Evolutionary conservation across 2,888 invertebrate genomes (phyloP), one percentile per base, ranked within the genome.

Genomic region (Sympetrum striolatum): DNA sequence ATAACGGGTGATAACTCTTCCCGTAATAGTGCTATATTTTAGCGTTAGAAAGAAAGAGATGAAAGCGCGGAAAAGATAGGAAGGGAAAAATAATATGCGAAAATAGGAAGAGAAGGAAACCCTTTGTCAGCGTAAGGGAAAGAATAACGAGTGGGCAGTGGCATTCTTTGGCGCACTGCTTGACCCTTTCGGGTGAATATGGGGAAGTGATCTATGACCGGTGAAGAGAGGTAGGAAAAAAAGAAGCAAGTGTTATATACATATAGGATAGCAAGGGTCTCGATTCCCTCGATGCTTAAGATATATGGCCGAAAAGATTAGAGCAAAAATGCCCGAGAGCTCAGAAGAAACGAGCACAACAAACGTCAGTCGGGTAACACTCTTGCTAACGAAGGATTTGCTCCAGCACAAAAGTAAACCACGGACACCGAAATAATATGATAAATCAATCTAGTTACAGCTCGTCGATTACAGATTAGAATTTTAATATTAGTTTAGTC

Each of bases 181-280:
- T 86, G 86, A 86, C 86, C 86, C 39, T 86, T 86, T 60, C 64
- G 60, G 86, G 64, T 86, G 86, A 86, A n/a, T 86, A 60, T 86
- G 60, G 37, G 86, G 86, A 31, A n/a, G 22, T 86, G 86, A 86
- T 86, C 60, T 86, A 86, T 60, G 60, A 86, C 86, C 60, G 60
- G 86, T 14, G n/a, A 86, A 35, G 35, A 15, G 80, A 80, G 39
- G 81, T 37, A 81, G 44, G 81, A 25, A 81, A 15, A 81, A 81
- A 86, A 86, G 37, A 35, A 60, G 39, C 22, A 35, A 31, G 73
- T 31, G 73, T 73, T 31, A 31, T 73, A 73, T 73, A 31, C 31
- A 73, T 73, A 73, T 73, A 73, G 73, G 31, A 73, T 73, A 14
- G 25, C 31, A 25, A 14, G 31, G 31, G 31, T 73, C 12, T 73